Base-by-base conservation (phyloP, 2,888 invertebrate genomes). In the Rotaria sp. region DNA sequence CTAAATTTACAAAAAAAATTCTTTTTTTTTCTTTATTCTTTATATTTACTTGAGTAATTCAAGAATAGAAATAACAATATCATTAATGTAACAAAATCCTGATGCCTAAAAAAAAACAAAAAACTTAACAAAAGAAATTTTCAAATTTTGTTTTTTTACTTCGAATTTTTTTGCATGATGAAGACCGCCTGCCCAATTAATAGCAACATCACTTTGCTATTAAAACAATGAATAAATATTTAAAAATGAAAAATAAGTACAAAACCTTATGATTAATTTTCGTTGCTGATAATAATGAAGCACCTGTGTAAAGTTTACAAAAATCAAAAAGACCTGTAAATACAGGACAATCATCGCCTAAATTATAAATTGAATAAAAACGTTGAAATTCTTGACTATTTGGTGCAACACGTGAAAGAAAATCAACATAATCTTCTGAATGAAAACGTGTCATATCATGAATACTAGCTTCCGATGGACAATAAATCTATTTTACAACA, bases 101-200 rank as follows among this genome's bases (percentile, higher is more conserved):
- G 96, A 96, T 0, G 99, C 98, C 90, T 92, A 89, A 89, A 38
- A 75, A 41, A 75, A 3, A 30, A 2, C 13, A 50, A 13, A 41
- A 38, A 35, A 67, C 15, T 13, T 67, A 35, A 38, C 13, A 30
- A 30, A 35, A 67, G 10, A n/a, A 10, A 13, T 67, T 15, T 67
- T n/a, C 4, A 55, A 41, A 8, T 24, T 52, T 7, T 24, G 4
- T 52, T 52, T 21, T 24, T 21, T 67, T 67, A 75, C 90, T 92
- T 97, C 97, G 92, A 95, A 97, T 91, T 98, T 99, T 91, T 99
- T 99, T 0, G 99, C 99, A 92, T 99, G 99, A 93, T 99, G 99
- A 85, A 99, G 92, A 0, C 99, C 99, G 18, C 99, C 98, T 0
- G 97, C 96, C 99, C 99, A 99, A 91, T 99, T 99, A 74, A 99